Conservation (phyloP, 2,113 vertebrate species). For the Lepus americanus region DNA sequence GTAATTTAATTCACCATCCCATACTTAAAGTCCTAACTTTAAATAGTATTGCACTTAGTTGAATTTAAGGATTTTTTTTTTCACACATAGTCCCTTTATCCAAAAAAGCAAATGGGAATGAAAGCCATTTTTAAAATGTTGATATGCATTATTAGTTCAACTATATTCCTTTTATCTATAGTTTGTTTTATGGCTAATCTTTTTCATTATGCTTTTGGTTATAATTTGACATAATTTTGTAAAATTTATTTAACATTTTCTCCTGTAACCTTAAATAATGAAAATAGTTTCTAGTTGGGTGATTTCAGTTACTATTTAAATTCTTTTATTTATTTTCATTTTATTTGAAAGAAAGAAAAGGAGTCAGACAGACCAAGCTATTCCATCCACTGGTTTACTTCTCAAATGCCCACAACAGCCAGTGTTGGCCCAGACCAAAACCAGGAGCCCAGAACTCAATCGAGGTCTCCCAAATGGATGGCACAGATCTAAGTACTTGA, state of each 20-base stretch:
- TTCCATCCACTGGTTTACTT: no score
- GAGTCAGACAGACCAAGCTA: no score
- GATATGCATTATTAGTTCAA: neutral
- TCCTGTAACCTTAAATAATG: slow-evolving; percentile 35
- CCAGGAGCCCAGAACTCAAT: no score
- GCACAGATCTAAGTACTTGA: no score
- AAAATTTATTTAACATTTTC: slow-evolving; percentile 25
- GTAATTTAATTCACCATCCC: neutral
- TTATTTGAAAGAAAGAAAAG: no score
- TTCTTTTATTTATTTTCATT: no score
- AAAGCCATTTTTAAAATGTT: neutral
- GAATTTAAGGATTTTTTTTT: slow-evolving; percentile 18
- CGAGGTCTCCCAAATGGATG: no score
- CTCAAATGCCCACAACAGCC: no score
- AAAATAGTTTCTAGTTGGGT: slow-evolving; percentile 25
- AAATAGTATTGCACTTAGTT: slow-evolving; percentile 48
- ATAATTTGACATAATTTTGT: slow-evolving; percentile 16
- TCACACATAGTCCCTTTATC: neutral
- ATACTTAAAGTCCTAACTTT: neutral
- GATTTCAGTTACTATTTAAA: slow-evolving; percentile 5
- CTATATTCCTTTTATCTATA: neutral
- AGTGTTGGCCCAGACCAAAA: no score
- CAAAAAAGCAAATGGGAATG: neutral
- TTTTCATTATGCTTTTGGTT: slow-evolving; percentile 56
- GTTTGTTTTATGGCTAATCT: slow-evolving; percentile 5